These are phyloP conservation scores for Hypomesus transpacificus DNA, from an alignment of 2,113 vertebrate species.

Conservation along the genomic window DNA sequence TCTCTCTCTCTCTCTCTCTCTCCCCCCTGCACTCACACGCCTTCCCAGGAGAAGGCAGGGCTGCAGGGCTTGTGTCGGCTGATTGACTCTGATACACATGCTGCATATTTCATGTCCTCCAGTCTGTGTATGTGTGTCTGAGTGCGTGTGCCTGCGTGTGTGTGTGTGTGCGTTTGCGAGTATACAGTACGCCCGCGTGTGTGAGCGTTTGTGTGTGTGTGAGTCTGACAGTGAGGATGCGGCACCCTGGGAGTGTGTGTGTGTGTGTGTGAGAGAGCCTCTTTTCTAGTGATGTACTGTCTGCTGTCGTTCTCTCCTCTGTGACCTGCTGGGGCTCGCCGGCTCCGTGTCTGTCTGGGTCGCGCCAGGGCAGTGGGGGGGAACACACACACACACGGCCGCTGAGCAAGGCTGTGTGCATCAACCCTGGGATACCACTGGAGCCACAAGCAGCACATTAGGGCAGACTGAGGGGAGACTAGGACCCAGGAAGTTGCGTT, in stretches of 20 bases:
- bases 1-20: slow-evolving; percentile 6
- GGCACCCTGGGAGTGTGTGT: not conserved
- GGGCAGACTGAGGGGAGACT: too few species aligned
- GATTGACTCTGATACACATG: slow-evolving; percentile 64
- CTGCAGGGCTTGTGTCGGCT: slow-evolving; percentile 60
- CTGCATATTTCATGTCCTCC: slow-evolving; percentile 64
- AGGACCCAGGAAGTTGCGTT: too few species aligned
- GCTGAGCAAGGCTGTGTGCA: slow-evolving; percentile 46
- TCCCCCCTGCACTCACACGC: slow-evolving; percentile 34
- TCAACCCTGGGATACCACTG: slow-evolving; percentile 46
- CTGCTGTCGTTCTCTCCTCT: slow-evolving; percentile 37
- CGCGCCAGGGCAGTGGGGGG: slow-evolving; percentile 44
- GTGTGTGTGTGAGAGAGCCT: not conserved
- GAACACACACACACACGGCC: slow-evolving; percentile 31
- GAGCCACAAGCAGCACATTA: too few species aligned
- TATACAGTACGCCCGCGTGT: not conserved
- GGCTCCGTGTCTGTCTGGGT: slow-evolving; percentile 53
- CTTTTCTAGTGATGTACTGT: slow-evolving; percentile 45
- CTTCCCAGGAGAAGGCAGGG: slow-evolving; percentile 59
- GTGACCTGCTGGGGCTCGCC: not conserved
- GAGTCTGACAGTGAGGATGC: slow-evolving; percentile 14
- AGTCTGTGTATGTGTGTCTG: slow-evolving; percentile 38
- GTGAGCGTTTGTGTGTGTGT: slow-evolving; percentile 10
- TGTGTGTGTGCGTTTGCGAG: slow-evolving; percentile 7
- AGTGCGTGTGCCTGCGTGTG: slow-evolving; percentile 3